Percentiles rank a stretch among this genome's conserved stretches.
phyloP scores from a whole-genome alignment of 2,888 invertebrate species.

The Colletes collaris region DNA sequence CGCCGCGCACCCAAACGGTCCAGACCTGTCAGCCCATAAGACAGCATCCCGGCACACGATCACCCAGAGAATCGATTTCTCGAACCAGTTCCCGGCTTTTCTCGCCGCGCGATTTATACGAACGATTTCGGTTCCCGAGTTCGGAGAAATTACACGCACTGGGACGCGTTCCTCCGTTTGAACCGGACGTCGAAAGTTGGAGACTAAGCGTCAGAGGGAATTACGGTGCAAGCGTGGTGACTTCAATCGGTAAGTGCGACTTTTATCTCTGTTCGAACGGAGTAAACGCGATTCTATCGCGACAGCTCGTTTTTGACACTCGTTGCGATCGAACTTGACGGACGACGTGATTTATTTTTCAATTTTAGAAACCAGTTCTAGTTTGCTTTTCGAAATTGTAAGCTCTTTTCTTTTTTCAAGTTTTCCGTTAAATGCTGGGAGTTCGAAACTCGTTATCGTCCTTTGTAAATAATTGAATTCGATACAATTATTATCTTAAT shows the following conservation, averaged over 20 bases:
- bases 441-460: too few species aligned
- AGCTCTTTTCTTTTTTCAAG: too few species aligned
- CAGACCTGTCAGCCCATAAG: conserved; percentile 79
- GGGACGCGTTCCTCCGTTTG: conserved; percentile 14
- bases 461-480: too few species aligned
- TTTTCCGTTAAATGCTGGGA: too few species aligned
- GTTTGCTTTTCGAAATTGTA: too few species aligned
- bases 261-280: background rate
- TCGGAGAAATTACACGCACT: conserved; percentile 5
- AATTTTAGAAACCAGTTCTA: background rate
- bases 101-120: conserved; percentile 9
- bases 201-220: conserved; percentile 23
- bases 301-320: background rate
- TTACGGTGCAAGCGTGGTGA: conserved; percentile 1
- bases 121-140: conserved; percentile 16
- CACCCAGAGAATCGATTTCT: conserved; percentile 25
- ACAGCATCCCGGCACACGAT: conserved; percentile 61
- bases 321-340: background rate
- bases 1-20: conserved; percentile 83
- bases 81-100: conserved; percentile 15
- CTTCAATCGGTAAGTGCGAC: conserved; percentile 38
- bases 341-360: background rate
- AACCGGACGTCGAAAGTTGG: conserved; percentile 4
- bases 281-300: background rate
- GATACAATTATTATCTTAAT: background rate